Conservation (phyloP, 2,113 vertebrate genomes). For the Chunga burmeisteri region DNA sequence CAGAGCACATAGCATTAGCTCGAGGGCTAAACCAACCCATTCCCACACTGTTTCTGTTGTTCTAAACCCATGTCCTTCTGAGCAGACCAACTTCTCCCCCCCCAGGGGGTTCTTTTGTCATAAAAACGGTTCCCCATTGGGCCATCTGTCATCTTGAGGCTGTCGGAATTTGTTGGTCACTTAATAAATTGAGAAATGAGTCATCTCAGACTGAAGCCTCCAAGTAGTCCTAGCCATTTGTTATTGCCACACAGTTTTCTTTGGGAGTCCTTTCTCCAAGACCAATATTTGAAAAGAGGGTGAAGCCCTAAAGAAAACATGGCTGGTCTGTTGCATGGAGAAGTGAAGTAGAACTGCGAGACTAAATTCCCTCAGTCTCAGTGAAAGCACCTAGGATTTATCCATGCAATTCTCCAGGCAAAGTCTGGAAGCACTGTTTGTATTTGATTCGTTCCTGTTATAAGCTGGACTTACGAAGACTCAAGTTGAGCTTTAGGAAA, state of each 20-base stretch:
- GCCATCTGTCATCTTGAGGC: neutral
- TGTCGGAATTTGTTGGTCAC: neutral
- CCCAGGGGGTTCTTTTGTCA: neutral
- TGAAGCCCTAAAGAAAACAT: neutral
- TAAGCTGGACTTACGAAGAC: neutral
- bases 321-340: rapidly evolving
- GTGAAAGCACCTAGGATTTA: neutral
- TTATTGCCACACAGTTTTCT: neutral
- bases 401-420: neutral
- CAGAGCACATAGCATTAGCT: neutral
- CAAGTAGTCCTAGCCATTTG: neutral
- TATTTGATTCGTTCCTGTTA: neutral
- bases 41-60: neutral
- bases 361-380: neutral
- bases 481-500: neutral
- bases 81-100: neutral
- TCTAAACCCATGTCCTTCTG: neutral
- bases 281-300: neutral
- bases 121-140: neutral
- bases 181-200: neutral
- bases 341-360: neutral
- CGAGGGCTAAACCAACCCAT: neutral
- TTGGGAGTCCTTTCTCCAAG: neutral
- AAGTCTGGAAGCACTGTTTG: neutral
- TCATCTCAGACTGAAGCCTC: neutral